A percentile compares a stretch with the other conserved stretches of the same genome.
These are phyloP conservation scores for Heliopora coerulea DNA, from an alignment of 92 coral and sea anemone genomes.

Conservation along the genomic window DNA sequence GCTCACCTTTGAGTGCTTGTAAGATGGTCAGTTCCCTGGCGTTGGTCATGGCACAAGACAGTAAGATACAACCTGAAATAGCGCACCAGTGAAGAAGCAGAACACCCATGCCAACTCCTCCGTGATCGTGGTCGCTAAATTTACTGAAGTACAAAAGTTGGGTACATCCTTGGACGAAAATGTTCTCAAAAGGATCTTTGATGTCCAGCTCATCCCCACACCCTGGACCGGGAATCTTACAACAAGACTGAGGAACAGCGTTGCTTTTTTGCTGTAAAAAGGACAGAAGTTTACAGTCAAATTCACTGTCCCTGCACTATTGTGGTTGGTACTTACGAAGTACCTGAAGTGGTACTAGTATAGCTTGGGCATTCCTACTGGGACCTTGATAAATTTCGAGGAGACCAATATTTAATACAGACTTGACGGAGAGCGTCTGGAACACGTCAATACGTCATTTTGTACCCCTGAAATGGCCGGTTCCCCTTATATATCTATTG, in stretches of 20 bases:
- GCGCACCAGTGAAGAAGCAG: constrained; percentile 75
- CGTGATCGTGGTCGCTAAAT: constrained; percentile 65
- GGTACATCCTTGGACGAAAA: constrained; percentile 87
- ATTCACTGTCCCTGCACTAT: too few relatives aligned
- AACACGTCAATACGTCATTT: too few relatives aligned
- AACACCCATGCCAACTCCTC: constrained; percentile 92
- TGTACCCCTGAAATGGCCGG: too few relatives aligned
- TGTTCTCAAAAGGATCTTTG: constrained; percentile 95
- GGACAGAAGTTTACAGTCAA: background rate
- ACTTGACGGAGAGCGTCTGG: too few relatives aligned
- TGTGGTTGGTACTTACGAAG: too few relatives aligned
- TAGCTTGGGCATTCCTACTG: too few relatives aligned
- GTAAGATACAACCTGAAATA: constrained; percentile 60
- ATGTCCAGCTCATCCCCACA: constrained; percentile 96
- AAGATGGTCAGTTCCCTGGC: constrained; percentile 87
- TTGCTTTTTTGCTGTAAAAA: constrained; percentile 67
- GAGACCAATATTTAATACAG: too few relatives aligned
- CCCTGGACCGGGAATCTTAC: constrained; percentile 75
- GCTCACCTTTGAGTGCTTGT: constrained; percentile 86
- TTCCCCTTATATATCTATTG: too few relatives aligned
- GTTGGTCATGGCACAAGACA: constrained; percentile 75
- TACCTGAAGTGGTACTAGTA: too few relatives aligned
- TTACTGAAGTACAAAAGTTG: constrained; percentile 79
- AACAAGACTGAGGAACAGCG: constrained; percentile 87
- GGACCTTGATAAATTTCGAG: too few relatives aligned